Percentiles rank a stretch among this genome's conserved stretches.
Conservation (phyloP, 2,888 invertebrate genomes). For the Tridacna gigas region DNA sequence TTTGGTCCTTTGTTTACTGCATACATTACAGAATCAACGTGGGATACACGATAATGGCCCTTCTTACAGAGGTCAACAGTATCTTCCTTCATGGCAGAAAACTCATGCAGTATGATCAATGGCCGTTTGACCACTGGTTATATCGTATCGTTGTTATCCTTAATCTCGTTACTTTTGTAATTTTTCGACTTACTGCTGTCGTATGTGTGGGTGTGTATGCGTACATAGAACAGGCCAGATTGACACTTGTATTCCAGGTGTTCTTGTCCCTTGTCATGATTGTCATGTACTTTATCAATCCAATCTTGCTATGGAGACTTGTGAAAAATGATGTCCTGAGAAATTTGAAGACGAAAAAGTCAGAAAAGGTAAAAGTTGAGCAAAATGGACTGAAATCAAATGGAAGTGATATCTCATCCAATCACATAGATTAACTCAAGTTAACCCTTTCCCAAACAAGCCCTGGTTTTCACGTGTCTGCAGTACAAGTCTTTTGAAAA, state of each 20-base stretch:
- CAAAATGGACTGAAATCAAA: conserved; percentile 12
- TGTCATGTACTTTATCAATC: conserved; percentile 73
- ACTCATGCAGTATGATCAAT: conserved; percentile 72
- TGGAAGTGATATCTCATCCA: not conserved
- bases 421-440: not conserved
- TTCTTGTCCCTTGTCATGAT: conserved; percentile 63
- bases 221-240: conserved; percentile 54
- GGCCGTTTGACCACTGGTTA: conserved; percentile 66
- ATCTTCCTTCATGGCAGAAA: conserved; percentile 80
- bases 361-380: not conserved
- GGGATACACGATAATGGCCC: conserved; percentile 73
- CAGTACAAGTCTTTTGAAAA: not conserved
- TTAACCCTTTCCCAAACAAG: not conserved
- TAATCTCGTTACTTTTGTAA: conserved; percentile 76
- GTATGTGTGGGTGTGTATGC: conserved; percentile 59
- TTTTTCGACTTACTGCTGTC: conserved; percentile 69
- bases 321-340: conserved; percentile 75
- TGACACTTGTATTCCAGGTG: conserved; percentile 59
- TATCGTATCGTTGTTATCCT: conserved; percentile 68
- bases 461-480: not conserved
- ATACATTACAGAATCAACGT: conserved; percentile 69
- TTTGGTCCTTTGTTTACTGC: conserved; percentile 74
- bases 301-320: conserved; percentile 75
- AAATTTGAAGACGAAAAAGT: not conserved
- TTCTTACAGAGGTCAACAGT: conserved; percentile 78